Evolutionary conservation across 2,888 invertebrate genomes (phyloP).

Genomic region (Harpalus rufipes): DNA sequence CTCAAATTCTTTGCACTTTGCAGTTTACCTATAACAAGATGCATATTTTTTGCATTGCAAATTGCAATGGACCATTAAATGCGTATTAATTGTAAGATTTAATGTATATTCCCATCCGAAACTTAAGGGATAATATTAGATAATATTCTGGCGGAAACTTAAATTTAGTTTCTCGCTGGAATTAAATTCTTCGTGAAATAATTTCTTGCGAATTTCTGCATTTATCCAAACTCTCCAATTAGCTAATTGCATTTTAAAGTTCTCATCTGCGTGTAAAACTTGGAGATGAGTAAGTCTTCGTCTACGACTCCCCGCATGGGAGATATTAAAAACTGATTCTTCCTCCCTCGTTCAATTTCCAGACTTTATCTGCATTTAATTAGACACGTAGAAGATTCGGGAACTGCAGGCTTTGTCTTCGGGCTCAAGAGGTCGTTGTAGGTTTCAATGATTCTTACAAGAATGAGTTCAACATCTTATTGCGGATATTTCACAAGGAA

Average conservation of each 20-base stretch:
- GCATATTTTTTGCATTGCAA: too few species aligned
- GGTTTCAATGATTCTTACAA: constrained; percentile 23
- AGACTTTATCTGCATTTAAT: constrained; percentile 53
- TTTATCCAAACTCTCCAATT: constrained; percentile 55
- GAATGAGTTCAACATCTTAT: constrained; percentile 2
- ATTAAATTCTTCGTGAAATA: background rate
- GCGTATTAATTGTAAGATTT: too few species aligned
- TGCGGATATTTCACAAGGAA: background rate
- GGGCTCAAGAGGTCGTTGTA: background rate
- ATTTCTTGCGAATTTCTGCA: background rate
- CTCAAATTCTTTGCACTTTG: too few species aligned
- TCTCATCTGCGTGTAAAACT: constrained; percentile 21
- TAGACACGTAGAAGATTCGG: constrained; percentile 31
- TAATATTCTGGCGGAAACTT: background rate
- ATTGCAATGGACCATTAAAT: too few species aligned
- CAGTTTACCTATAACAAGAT: too few species aligned
- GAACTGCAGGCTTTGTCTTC: constrained; percentile 42
- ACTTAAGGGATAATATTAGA: too few species aligned
- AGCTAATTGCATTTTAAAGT: constrained; percentile 60
- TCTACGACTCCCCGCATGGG: constrained; percentile 9
- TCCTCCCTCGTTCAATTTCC: constrained; percentile 45
- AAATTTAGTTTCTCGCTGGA: background rate
- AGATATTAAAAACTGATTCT: constrained; percentile 36
- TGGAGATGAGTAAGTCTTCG: constrained; percentile 19
- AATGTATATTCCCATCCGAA: too few species aligned